phyloP scores from a whole-genome alignment of 2,113 vertebrate species.

The Peromyscus leucopus region DNA sequence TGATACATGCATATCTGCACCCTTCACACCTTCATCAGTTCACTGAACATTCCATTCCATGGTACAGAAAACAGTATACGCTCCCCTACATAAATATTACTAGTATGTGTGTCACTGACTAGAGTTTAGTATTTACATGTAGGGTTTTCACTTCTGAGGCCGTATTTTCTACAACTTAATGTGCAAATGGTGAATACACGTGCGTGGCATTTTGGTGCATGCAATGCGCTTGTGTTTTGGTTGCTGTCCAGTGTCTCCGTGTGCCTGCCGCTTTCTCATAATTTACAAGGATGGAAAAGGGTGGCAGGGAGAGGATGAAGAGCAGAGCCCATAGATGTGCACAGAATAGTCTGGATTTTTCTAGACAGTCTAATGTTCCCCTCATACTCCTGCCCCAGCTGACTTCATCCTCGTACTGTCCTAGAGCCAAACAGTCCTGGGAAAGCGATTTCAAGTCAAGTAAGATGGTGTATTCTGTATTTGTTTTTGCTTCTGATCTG shows the following conservation, averaged over 20 bases:
- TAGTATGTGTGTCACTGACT: accelerated
- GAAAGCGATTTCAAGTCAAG: background rate
- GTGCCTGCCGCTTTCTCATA: background rate
- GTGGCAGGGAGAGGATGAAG: background rate
- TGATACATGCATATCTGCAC: accelerated
- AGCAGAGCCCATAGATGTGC: background rate
- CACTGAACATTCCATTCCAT: background rate
- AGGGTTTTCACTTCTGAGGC: background rate
- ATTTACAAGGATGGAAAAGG: background rate
- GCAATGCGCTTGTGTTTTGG: background rate
- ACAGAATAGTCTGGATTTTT: background rate
- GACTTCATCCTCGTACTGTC: accelerated
- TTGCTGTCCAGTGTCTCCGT: background rate
- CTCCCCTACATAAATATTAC: background rate
- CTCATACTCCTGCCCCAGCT: no score
- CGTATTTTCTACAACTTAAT: background rate
- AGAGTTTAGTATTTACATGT: background rate
- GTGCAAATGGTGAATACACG: background rate
- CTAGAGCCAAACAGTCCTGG: background rate
- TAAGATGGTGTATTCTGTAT: background rate
- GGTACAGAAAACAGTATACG: background rate
- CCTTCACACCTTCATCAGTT: background rate
- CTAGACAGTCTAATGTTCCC: accelerated
- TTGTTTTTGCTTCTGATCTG: background rate
- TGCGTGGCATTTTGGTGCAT: background rate